phyloP scores from a whole-genome alignment of 2,888 invertebrate genomes.

The Drosophila mettleri region DNA sequence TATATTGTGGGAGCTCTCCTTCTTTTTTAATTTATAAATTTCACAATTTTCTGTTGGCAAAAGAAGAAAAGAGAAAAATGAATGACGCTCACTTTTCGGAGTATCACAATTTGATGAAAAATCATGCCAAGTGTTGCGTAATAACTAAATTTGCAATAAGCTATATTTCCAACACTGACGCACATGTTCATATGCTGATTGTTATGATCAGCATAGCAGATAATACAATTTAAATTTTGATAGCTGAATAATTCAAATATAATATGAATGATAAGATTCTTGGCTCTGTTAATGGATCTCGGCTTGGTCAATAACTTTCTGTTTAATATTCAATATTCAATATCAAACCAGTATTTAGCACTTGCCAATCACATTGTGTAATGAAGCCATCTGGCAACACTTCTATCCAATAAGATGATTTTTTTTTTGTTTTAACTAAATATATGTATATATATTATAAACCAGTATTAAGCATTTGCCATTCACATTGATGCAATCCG shows the following conservation, averaged over 20 bases:
- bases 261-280: neutral
- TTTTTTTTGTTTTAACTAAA: too few relatives aligned
- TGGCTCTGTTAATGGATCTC: neutral
- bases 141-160: neutral
- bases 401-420: too few relatives aligned
- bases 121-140: neutral
- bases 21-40: too few relatives aligned
- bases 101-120: neutral
- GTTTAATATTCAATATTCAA: neutral
- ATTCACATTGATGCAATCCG: neutral
- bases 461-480: too few relatives aligned
- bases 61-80: neutral
- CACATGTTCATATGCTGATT: neutral
- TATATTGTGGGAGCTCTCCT: too few relatives aligned
- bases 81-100: neutral
- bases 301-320: neutral
- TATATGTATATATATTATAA: too few relatives aligned
- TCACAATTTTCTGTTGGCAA: neutral
- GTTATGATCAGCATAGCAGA: neutral
- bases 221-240: neutral
- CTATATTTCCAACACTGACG: slow-evolving; percentile 7
- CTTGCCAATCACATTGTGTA: too few relatives aligned
- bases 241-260: neutral
- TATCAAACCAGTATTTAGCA: too few relatives aligned
- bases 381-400: too few relatives aligned